Evolutionary conservation across 2,888 invertebrate genomes (phyloP), one percentile per base, ranked within the genome.

Genomic region (Melanotus villosus): DNA sequence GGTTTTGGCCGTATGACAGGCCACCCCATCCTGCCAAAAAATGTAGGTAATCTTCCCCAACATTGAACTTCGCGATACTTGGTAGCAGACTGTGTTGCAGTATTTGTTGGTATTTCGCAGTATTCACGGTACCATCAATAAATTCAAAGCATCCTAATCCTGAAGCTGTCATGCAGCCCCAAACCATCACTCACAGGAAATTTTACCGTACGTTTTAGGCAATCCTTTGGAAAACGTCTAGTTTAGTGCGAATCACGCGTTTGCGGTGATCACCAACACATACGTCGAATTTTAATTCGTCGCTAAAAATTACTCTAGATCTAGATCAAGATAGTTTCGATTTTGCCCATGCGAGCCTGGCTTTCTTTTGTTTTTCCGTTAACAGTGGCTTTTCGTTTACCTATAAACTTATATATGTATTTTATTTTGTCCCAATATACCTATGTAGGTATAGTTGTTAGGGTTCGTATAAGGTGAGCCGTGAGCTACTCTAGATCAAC

Each of bases 1-100:
- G 32, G 65, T 60, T 69, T 70, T 66, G 64, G 65, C 69, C 45
- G 54, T 64, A 45, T 64, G 68, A 45, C 68, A 68, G 18, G 62
- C 30, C 26, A 45, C 45, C 45, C 56, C 43, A 26, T 43, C 64
- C 30, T 64, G 54, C 43, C 41, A 56, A 64, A 34, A 64, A 38
- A 64, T 65, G 45, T 34, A n/a, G n/a, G n/a, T n/a, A 65, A 41
- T 45, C 26, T 57, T 56, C 30, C 12, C 56, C 41, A 19, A 56
- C 41, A 56, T 64, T 36, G 3, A 64, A 64, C 56, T 56, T 64
- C 36, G 41, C 41, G 47, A 65, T 57, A 45, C 65, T 65, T 45
- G 45, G 26, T 63, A 36, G 36, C 6, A 63, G 32, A 45, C 65
- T 65, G 23, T 26, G 26, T 63, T 18, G 36, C 6, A 63, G 32